These are phyloP conservation scores for Rhinopomastus cyanomelas DNA, from an alignment of 2,113 vertebrate species.

Conservation along the genomic window DNA sequence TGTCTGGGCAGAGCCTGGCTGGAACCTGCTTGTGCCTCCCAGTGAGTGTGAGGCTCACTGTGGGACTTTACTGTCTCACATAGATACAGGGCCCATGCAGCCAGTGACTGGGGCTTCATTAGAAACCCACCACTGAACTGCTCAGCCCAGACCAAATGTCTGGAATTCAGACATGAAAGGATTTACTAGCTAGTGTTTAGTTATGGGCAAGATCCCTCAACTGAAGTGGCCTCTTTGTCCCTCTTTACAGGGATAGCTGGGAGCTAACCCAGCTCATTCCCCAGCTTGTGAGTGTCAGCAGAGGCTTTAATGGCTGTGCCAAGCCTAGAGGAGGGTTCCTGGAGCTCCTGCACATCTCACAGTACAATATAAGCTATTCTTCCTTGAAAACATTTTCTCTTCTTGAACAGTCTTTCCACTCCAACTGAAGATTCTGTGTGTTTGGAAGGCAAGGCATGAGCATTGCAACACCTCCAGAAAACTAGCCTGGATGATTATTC, in stretches of 20 bases:
- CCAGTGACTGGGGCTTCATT: not conserved
- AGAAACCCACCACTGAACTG: not conserved
- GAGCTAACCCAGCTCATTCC: not conserved
- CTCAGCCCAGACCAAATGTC: not conserved
- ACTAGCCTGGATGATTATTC: not conserved
- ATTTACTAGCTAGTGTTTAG: not conserved
- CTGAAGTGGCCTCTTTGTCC: not conserved
- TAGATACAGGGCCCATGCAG: not conserved
- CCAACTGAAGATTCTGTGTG: not conserved
- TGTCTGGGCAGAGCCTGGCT: not conserved
- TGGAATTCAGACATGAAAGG: not conserved
- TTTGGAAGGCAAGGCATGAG: not conserved
- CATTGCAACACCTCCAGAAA: not conserved
- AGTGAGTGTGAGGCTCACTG: accelerated
- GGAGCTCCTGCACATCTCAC: not conserved
- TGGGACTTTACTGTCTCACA: not conserved
- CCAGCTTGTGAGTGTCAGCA: not conserved
- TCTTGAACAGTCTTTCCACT: not conserved
- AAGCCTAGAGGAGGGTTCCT: not conserved
- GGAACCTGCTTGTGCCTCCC: not conserved
- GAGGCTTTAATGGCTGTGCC: not conserved
- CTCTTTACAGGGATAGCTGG: not conserved
- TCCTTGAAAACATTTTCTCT: not conserved
- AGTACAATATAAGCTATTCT: not conserved
- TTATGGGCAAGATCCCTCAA: not conserved